A percentile compares a stretch with the other conserved stretches of the same genome.
phyloP scores from a whole-genome alignment of 2,888 invertebrate genomes.

The Netelia inedita region DNA sequence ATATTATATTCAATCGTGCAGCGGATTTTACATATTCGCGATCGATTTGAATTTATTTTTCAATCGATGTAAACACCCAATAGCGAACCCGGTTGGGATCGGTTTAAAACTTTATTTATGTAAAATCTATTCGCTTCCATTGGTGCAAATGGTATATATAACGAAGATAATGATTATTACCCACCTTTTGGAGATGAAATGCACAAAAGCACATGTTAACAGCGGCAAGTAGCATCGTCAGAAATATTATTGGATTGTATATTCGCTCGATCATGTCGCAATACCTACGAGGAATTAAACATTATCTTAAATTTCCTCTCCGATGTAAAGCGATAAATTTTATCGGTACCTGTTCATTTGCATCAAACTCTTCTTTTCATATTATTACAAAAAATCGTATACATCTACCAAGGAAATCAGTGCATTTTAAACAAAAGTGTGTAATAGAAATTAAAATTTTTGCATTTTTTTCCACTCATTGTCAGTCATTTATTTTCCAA shows the following conservation, averaged over 20 bases:
- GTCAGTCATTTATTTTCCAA: no score
- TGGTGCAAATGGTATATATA: background rate
- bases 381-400: no score
- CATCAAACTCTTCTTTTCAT: no score
- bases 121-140: background rate
- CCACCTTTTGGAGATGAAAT: conserved; percentile 62
- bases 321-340: no score
- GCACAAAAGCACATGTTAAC: conserved; percentile 65
- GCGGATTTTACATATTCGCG: background rate
- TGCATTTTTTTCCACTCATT: no score
- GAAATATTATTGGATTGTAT: conserved; percentile 65
- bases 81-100: background rate
- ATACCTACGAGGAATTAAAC: conserved; percentile 31
- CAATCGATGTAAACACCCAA: no score
- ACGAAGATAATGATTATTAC: background rate
- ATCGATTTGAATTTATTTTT: no score
- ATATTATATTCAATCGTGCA: no score
- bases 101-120: background rate
- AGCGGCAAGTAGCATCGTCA: conserved; percentile 64
- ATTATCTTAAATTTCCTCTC: background rate
- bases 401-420: no score
- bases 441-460: no score
- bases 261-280: conserved; percentile 63
- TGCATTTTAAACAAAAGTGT: no score
- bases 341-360: no score